Evolutionary conservation across 23 tunicate species (phyloP).

Genomic region (Diplosoma virens): DNA sequence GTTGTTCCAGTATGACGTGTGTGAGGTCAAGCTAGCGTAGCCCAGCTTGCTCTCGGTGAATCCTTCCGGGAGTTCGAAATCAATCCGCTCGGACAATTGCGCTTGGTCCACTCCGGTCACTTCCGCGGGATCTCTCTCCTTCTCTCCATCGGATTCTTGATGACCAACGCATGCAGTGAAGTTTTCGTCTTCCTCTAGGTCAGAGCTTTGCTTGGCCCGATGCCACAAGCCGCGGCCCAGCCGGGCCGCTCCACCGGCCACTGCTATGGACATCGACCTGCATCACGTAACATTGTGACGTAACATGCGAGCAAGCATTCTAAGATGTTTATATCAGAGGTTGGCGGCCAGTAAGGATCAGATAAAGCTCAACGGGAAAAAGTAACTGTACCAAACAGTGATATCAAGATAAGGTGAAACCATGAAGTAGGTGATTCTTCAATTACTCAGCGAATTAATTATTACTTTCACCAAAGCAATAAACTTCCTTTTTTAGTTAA

Average conservation of each 20-base stretch:
- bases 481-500: too few relatives aligned
- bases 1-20: slow-evolving; percentile 87
- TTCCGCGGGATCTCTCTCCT: not conserved
- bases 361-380: too few relatives aligned
- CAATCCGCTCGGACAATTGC: slow-evolving; percentile 44
- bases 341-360: too few relatives aligned
- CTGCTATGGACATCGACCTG: slow-evolving; percentile 47
- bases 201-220: not conserved
- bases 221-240: slow-evolving; percentile 60
- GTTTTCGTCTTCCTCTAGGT: not conserved
- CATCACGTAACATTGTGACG: too few relatives aligned
- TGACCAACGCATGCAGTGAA: not conserved
- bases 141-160: not conserved
- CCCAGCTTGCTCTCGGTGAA: slow-evolving; percentile 90
- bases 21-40: slow-evolving; percentile 83
- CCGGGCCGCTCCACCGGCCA: slow-evolving; percentile 74
- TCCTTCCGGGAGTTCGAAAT: slow-evolving; percentile 83
- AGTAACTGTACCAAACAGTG: too few relatives aligned
- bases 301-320: too few relatives aligned
- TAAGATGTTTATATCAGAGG: too few relatives aligned
- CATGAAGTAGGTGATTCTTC: too few relatives aligned
- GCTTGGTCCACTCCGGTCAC: not conserved
- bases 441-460: too few relatives aligned
- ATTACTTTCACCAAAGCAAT: too few relatives aligned
- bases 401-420: too few relatives aligned